Evolutionary conservation across 2,113 vertebrate species (phyloP), one percentile per base, ranked within the genome.

Genomic region (Burhinus bistriatus): DNA sequence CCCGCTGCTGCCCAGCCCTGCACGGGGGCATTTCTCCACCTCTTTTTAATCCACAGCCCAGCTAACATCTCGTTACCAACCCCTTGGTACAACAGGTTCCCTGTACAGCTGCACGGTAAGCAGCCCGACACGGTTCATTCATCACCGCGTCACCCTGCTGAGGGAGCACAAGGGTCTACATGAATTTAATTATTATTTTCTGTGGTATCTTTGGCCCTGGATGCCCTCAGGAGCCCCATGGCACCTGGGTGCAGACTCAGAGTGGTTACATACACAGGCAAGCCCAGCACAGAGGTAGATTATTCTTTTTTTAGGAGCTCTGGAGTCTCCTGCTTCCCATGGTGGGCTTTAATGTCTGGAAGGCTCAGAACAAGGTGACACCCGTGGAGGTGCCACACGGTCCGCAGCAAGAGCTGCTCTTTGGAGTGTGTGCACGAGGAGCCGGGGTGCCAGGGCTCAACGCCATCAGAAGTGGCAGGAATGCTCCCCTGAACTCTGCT

Each of bases 391-490:
- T 76, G 75, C 26, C 72, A 75, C 36, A 42, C 0, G 4, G 65
- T 10, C 38, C 75, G 69, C 70, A 88, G 18, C 51, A 85, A 62
- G 29, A 81, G 61, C n/a, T 36, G 17, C 38, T 62, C 80, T 62
- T 76, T 55, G 26, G 27, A 64, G 36, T 1, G 7, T 2, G 1
- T 15, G 36, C 49, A 45, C 0, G 0, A 71, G 51, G 8, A 78
- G 45, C 22, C 2, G 2, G 20, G 34, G 20, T 72, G 51, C 19
- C 7, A 15, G 73, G 22, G 26, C 59, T 87, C 72, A 36, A 34
- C 15, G 54, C 30, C 2, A 17, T 29, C 34, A 58, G n/a, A 25
- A 19, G 6, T 4, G 6, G 9, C 38, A 83, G 2, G 32, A 77
- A 93, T 5, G 12, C 26, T 59, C 2, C 25, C 40, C 45, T 44